Evolutionary conservation across 2,113 vertebrate species (phyloP).

Genomic region (Petaurus breviceps): DNA sequence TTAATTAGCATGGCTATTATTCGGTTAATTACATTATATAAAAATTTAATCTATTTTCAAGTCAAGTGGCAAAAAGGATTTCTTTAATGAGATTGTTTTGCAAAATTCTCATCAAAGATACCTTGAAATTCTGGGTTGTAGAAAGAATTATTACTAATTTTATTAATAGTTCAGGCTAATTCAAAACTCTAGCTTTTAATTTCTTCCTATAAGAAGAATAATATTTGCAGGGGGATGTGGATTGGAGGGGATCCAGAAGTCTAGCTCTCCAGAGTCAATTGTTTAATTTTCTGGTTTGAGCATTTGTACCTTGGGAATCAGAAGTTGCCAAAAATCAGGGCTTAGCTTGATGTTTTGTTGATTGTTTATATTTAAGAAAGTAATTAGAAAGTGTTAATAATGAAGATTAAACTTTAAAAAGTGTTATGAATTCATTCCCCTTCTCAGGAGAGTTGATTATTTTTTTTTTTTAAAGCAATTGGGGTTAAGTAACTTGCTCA

Average conservation of each 20-base stretch:
- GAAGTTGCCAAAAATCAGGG: not conserved
- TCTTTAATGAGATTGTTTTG: slow-evolving; percentile 36
- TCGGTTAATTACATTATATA: slow-evolving; percentile 53
- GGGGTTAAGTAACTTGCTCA: too few species aligned
- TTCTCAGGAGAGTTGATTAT: not conserved
- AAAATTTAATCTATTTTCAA: slow-evolving; percentile 42
- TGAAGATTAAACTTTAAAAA: not conserved
- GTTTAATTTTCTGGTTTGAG: not conserved
- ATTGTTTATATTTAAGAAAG: not conserved
- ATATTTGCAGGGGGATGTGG: slow-evolving; percentile 33
- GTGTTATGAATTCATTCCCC: not conserved
- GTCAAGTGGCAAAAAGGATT: slow-evolving; percentile 19
- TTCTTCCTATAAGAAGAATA: slow-evolving; percentile 29
- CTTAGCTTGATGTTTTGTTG: not conserved
- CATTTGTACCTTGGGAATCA: not conserved
- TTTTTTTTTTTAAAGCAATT: too few species aligned
- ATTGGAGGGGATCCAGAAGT: not conserved
- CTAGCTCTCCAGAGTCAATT: not conserved
- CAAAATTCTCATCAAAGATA: slow-evolving; percentile 43
- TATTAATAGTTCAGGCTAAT: slow-evolving; percentile 12
- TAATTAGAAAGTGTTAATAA: not conserved
- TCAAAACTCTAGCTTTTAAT: slow-evolving; percentile 18
- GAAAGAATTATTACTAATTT: not conserved
- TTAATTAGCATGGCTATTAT: slow-evolving; percentile 22
- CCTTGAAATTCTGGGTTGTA: not conserved